Base-by-base conservation (phyloP, 2,888 invertebrate genomes). In the Cheilosia grossa region DNA sequence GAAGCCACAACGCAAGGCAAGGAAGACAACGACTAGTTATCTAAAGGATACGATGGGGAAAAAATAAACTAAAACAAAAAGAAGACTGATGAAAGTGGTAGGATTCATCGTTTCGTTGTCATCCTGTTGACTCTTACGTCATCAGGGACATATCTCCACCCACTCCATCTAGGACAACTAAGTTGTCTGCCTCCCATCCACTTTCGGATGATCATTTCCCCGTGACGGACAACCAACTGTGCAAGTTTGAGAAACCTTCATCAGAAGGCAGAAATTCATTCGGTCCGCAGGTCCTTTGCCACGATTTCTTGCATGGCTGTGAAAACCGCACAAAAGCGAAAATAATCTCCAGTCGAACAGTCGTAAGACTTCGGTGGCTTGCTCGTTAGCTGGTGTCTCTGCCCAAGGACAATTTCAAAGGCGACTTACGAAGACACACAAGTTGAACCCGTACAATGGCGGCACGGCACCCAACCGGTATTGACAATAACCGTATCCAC, bases 301-400 rank as follows among this genome's bases (percentile, higher is more conserved):
- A 59, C 66, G 47, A 72, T 66, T 72, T 66, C n/a, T 47, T 33
- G 74, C 47, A 61, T 59, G 69, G 69, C 69, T 77, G 24, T 17
- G 63, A 70, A 82, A 82, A 82, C 82, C 82, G 37, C 37, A 66
- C 82, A 82, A 66, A 66, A 54, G 66, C 66, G 77, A 82, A 82
- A 82, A 27, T 82, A 77, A 82, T 82, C 77, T 82, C 40, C 15
- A 21, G 53, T 47, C 27, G 61, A 44, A 33, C 70, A 82, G 72
- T 77, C 59, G 47, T 77, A 77, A n/a, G 82, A 77, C 82, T 82
- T 82, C 82, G 4, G 59, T 70, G 56, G 70, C 33, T 6, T 44
- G 44, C 7, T n/a, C 53, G n/a, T 54, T 3, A n/a, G 54, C 27
- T 54, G 30, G 21, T 24, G 54, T 13, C 37, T 40, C 30, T 53